phyloP scores from a whole-genome alignment of 2,888 invertebrate genomes.

The Trissolcus japonicus region DNA sequence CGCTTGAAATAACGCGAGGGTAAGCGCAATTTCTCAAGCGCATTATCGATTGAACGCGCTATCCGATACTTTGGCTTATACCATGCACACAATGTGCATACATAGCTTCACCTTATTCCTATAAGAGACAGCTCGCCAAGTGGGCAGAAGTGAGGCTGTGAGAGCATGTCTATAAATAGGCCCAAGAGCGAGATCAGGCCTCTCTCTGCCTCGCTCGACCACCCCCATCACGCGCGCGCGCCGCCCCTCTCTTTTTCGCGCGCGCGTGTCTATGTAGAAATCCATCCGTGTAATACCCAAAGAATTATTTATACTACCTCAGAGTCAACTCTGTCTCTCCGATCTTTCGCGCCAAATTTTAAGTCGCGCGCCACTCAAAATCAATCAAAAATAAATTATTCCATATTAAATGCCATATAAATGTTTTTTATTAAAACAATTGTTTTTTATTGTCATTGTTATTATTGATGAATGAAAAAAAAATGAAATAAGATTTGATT shows the following conservation, averaged over 20 bases:
- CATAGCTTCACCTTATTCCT: conserved; percentile 58
- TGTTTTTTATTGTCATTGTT: too few relatives aligned
- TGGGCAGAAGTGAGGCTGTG: conserved; percentile 74
- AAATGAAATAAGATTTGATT: too few relatives aligned
- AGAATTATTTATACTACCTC: conserved; percentile 30
- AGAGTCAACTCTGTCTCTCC: too few relatives aligned
- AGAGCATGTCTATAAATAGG: conserved; percentile 76
- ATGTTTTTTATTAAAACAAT: too few relatives aligned
- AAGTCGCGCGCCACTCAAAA: too few relatives aligned
- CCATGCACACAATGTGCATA: conserved; percentile 56
- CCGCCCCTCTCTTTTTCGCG: conserved; percentile 31
- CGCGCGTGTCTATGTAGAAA: conserved; percentile 27
- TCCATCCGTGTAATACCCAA: conserved; percentile 27
- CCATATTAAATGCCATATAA: too few relatives aligned
- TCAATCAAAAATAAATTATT: too few relatives aligned
- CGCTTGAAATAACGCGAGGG: conserved; percentile 47
- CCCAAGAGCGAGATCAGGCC: conserved; percentile 72
- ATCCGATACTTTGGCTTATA: conserved; percentile 58
- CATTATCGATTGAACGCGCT: conserved; percentile 55
- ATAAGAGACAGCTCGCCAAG: conserved; percentile 70
- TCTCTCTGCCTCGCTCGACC: conserved; percentile 26
- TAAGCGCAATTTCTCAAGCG: conserved; percentile 52
- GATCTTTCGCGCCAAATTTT: too few relatives aligned
- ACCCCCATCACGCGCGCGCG: conserved; percentile 11
- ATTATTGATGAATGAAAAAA: too few relatives aligned